A percentile compares a stretch with the other conserved stretches of the same genome.
phyloP scores from a whole-genome alignment of 2,797 vertebrate species.

The Erethizon dorsatum region DNA sequence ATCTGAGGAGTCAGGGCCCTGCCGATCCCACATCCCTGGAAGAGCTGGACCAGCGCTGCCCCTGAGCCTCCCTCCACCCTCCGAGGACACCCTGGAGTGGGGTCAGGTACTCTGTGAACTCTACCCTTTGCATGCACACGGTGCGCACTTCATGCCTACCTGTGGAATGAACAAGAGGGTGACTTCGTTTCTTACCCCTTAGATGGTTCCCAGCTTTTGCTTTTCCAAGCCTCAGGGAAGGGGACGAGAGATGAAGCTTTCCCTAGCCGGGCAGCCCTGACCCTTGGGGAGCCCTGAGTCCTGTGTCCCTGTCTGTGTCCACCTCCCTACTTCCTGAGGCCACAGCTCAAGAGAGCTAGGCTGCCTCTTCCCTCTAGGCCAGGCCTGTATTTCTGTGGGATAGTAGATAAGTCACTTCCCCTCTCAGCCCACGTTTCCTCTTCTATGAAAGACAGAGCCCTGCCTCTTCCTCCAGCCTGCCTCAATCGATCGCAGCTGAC shows the following conservation, averaged over 20 bases:
- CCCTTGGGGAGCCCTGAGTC: background rate
- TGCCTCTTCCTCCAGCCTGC: conserved; percentile 19
- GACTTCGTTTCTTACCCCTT: conserved; percentile 35
- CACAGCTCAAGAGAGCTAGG: background rate
- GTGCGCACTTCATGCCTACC: conserved; percentile 12
- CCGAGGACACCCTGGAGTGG: conserved; percentile 3
- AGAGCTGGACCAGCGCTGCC: background rate
- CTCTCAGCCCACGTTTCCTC: conserved; percentile 79
- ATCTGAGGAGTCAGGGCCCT: background rate
- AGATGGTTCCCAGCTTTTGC: conserved; percentile 28
- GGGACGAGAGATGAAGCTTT: background rate
- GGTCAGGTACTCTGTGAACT: background rate
- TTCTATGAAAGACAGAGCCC: conserved; percentile 72
- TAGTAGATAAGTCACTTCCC: conserved; percentile 85
- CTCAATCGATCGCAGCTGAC: conserved; percentile 2
- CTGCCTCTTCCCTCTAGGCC: conserved; percentile 53
- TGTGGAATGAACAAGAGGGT: conserved; percentile 16
- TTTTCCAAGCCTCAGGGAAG: background rate
- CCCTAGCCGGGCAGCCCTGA: background rate
- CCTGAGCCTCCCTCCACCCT: background rate
- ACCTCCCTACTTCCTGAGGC: conserved; percentile 29
- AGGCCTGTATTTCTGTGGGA: conserved; percentile 71
- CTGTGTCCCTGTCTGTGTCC: background rate
- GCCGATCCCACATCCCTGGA: background rate
- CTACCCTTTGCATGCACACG: background rate